Evolutionary conservation across 2,797 vertebrate species (phyloP).

Genomic region (Perodicticus potto): DNA sequence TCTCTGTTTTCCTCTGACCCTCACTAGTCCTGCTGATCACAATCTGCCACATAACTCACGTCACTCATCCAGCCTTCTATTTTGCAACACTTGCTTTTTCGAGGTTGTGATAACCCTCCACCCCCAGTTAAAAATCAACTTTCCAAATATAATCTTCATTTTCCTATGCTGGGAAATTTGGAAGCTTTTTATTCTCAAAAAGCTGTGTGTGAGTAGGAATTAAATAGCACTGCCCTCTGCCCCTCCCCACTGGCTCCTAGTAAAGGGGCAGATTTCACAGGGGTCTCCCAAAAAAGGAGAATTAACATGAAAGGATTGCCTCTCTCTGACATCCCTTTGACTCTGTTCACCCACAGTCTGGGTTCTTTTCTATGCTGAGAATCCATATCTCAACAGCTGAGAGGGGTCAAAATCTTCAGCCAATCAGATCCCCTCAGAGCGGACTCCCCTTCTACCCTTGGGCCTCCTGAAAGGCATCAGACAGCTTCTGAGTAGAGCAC

Average conservation of each 20-base stretch:
- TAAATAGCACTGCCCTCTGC: not conserved
- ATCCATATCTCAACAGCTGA: not conserved
- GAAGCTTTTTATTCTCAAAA: not conserved
- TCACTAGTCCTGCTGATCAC: not conserved
- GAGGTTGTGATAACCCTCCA: not conserved
- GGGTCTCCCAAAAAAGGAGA: not conserved
- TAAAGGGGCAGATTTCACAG: not conserved
- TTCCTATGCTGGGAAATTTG: not conserved
- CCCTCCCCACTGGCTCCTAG: not conserved
- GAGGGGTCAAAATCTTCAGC: not conserved
- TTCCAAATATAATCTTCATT: not conserved
- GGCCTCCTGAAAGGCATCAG: not conserved
- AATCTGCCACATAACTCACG: not conserved
- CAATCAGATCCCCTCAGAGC: not conserved
- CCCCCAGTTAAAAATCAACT: not conserved
- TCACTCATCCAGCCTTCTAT: not conserved
- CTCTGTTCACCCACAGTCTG: not conserved
- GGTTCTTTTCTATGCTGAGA: not conserved
- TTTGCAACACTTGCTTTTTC: not conserved
- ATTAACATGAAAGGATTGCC: not conserved
- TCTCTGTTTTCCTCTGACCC: not conserved
- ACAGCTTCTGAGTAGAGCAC: not conserved
- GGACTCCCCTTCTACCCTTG: not conserved
- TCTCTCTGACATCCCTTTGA: not conserved
- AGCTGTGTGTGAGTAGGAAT: accelerated